Evolutionary conservation across 37 sponge, comb jelly and placozoan genomes (phyloP), one percentile per base, ranked within the genome.

Genomic region (Haliclona indistincta): DNA sequence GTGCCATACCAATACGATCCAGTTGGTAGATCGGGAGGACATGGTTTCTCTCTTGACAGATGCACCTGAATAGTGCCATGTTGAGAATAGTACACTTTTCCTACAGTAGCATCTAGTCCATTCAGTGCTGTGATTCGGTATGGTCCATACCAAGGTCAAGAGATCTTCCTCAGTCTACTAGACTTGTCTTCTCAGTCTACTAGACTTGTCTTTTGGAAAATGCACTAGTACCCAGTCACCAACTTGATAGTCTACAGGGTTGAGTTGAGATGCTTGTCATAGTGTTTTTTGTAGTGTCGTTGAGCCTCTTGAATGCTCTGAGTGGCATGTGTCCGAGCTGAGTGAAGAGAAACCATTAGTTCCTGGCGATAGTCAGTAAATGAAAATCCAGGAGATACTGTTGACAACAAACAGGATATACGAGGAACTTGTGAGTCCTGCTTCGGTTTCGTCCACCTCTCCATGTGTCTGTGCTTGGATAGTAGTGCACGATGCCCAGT

Each of bases 401-500:
- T 47, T 47, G 49, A 47, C n/a, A n/a, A n/a, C n/a, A n/a, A n/a
- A n/a, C n/a, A n/a, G n/a, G n/a, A n/a, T n/a, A n/a, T n/a, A n/a
- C n/a, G n/a, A n/a, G n/a, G n/a, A n/a, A n/a, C n/a, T n/a, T n/a
- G n/a, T n/a, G n/a, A n/a, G n/a, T n/a, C n/a, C n/a, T n/a, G n/a
- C n/a, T n/a, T n/a, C n/a, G n/a, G n/a, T n/a, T n/a, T n/a, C n/a
- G n/a, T n/a, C 75, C 40, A 4, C 63, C 66, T 47, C 54, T 30
- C 63, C 62, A 71, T 58, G 63, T 36, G 36, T 68, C 58, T 26
- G 68, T 78, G 1, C 60, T 56, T 2, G 77, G 63, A 58, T 83
- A 70, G 70, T 83, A 83, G 3, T n/a, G 41, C 3, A 83, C 29
- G 28, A 83, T 83, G 3, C 74, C 75, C 30, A 81, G 66, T 75